Evolutionary conservation across 2,797 vertebrate species (phyloP).

Genomic region (Hylomyscus alleni): DNA sequence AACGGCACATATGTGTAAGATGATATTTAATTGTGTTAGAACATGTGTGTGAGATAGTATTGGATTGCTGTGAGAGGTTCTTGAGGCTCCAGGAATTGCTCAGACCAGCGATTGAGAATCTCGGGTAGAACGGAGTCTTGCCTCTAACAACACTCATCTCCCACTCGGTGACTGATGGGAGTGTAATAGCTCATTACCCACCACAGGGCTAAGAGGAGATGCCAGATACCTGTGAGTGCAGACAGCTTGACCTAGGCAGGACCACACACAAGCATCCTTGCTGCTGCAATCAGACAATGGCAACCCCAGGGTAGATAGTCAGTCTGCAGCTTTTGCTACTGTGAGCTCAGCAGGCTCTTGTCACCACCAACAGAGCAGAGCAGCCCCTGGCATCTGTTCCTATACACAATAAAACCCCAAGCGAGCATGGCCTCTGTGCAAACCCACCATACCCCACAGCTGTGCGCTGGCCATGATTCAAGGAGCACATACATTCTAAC

Average conservation of each 20-base stretch:
- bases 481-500: neutral
- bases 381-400: neutral
- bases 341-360: fast-evolving
- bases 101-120: neutral
- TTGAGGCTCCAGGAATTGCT: neutral
- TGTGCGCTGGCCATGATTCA: fast-evolving
- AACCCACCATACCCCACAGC: fast-evolving
- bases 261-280: fast-evolving
- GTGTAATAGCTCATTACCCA: fast-evolving
- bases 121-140: fast-evolving
- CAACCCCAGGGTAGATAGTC: fast-evolving
- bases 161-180: neutral
- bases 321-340: fast-evolving
- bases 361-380: fast-evolving
- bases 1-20: too few relatives aligned
- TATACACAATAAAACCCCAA: fast-evolving
- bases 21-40: too few relatives aligned
- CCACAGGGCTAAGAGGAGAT: neutral
- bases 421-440: too few relatives aligned
- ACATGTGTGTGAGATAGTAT: neutral
- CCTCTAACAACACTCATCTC: neutral
- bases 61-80: neutral
- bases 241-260: neutral
- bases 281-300: fast-evolving
- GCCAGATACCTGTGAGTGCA: fast-evolving